A percentile compares a stretch with the other conserved stretches of the same genome.
These are phyloP conservation scores for Drosophila hamatofila DNA, from an alignment of 2,888 invertebrate species.

Conservation along the genomic window DNA sequence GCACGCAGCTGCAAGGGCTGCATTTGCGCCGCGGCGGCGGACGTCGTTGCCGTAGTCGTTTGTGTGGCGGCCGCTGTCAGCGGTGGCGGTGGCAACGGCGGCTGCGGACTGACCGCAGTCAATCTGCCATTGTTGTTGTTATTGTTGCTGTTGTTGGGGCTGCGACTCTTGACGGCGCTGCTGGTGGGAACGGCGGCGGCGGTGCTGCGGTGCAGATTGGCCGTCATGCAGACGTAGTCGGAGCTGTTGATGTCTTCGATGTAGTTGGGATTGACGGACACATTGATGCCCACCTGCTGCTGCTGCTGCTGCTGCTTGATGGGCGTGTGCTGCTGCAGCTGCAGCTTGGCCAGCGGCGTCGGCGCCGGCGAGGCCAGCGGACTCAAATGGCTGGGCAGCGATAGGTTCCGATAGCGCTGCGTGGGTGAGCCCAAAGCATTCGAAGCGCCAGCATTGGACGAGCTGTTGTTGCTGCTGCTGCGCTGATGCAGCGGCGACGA, in stretches of 20 bases:
- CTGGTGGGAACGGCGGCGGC: conserved; percentile 1
- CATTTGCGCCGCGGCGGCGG: conserved; percentile 43
- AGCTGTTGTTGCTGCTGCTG: conserved; percentile 64
- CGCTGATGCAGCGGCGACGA: conserved; percentile 83
- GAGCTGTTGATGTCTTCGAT: conserved; percentile 91
- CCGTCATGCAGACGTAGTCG: conserved; percentile 94
- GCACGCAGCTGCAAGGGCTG: conserved; percentile 57
- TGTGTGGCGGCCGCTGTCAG: conserved; percentile 27
- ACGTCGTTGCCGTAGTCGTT: conserved; percentile 50
- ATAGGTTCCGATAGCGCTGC: conserved; percentile 84
- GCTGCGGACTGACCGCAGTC: conserved; percentile 52
- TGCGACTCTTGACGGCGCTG: conserved; percentile 43
- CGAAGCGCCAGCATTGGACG: conserved; percentile 7
- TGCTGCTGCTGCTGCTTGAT: conserved; percentile 69
- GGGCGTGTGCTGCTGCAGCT: conserved; percentile 82
- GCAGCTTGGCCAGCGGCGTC: conserved; percentile 65
- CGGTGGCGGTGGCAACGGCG: conserved; percentile 9
- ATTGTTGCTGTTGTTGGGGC: conserved; percentile 33
- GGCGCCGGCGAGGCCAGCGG: conserved; percentile 61
- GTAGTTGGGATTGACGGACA: conserved; percentile 85
- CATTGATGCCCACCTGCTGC: conserved; percentile 77
- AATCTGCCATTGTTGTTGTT: conserved; percentile 23
- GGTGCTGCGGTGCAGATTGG: conserved; percentile 86
- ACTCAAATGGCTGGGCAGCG: conserved; percentile 82
- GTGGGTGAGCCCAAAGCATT: conserved; percentile 54